A percentile compares a stretch with the other conserved stretches of the same genome.
phyloP scores from a whole-genome alignment of 2,113 vertebrate species.

The Chunga burmeisteri region DNA sequence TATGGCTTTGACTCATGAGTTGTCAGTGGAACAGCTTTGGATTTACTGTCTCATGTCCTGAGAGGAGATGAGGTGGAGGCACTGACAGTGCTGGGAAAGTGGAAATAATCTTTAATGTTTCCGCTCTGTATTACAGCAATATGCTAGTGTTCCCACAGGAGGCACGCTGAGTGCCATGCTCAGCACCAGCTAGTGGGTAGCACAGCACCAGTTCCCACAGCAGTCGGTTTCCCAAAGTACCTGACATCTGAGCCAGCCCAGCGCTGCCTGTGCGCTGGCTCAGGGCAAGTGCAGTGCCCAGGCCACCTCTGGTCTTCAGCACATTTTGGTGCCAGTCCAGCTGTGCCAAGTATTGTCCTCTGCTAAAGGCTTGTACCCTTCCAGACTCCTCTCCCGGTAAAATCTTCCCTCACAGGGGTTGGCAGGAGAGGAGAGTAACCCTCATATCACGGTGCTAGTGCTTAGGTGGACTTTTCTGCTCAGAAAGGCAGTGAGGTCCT shows the following conservation, averaged over 20 bases:
- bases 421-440: not conserved
- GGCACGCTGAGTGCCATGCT: accelerated
- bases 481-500: not conserved
- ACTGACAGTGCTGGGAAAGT: not conserved
- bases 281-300: not conserved
- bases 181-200: not conserved
- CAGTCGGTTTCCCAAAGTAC: accelerated
- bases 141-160: not conserved
- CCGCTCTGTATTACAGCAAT: accelerated
- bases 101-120: not conserved
- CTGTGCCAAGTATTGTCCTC: not conserved
- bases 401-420: not conserved
- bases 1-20: not conserved
- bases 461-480: not conserved
- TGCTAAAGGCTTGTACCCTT: not conserved
- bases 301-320: not conserved
- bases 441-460: not conserved
- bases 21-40: not conserved
- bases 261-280: not conserved
- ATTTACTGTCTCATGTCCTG: not conserved
- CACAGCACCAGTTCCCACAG: not conserved
- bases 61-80: not conserved
- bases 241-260: not conserved
- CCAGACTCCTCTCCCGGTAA: not conserved
- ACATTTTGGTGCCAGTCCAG: not conserved